A percentile compares a stretch with the other conserved stretches of the same genome.
phyloP scores from a whole-genome alignment of 2,888 invertebrate species.

The Drosophila lacicola region DNA sequence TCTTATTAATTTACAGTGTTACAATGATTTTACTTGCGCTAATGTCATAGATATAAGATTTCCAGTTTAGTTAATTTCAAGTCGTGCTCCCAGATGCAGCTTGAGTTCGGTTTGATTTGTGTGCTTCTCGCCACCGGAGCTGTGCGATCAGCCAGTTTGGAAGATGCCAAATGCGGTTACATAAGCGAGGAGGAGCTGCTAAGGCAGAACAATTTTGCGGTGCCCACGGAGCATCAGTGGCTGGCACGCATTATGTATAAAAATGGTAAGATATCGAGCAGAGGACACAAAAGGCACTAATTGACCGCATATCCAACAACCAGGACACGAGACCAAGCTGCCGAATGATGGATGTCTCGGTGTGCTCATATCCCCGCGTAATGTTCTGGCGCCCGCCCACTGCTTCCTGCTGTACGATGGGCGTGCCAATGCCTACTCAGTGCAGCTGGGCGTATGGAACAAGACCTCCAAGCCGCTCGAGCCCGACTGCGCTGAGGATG shows the following conservation, averaged over 20 bases:
- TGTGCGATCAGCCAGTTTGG: conserved; percentile 13
- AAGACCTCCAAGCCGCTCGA: conserved; percentile 40
- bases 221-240: conserved; percentile 68
- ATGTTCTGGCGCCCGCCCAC: conserved; percentile 64
- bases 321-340: conserved; percentile 52
- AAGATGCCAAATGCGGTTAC: conserved; percentile 41
- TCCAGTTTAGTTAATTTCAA: conserved; percentile 51
- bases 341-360: conserved; percentile 50
- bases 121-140: conserved; percentile 21
- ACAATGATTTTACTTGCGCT: background rate
- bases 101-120: conserved; percentile 19
- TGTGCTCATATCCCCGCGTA: conserved; percentile 58
- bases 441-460: conserved; percentile 65
- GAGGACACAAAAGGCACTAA: background rate
- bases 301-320: background rate
- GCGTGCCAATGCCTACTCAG: conserved; percentile 52
- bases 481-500: conserved; percentile 43
- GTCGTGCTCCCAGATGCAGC: conserved; percentile 52
- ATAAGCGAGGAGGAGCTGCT: conserved; percentile 42
- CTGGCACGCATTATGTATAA: conserved; percentile 52
- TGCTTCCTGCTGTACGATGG: conserved; percentile 63
- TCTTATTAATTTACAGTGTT: conserved; percentile 11
- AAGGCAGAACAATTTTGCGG: conserved; percentile 26
- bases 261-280: conserved; percentile 38
- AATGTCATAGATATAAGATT: conserved; percentile 15